Conservation (phyloP, 2,797 vertebrate genomes). For the Erithacus rubecula region DNA sequence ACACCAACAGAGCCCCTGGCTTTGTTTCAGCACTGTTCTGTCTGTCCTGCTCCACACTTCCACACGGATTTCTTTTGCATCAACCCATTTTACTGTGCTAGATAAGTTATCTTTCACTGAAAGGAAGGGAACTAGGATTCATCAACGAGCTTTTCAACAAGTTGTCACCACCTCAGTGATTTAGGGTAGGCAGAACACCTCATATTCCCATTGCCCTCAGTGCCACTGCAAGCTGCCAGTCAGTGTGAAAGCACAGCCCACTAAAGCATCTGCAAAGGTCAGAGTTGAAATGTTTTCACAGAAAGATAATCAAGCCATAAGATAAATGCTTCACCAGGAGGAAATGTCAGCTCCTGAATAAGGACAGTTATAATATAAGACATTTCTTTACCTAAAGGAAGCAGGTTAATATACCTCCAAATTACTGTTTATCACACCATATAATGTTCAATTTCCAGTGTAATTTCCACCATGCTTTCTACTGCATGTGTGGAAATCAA, state of each 20-base stretch:
- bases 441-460: constrained; percentile 66
- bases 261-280: constrained; percentile 62
- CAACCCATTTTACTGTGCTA: background rate
- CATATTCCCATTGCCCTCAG: background rate
- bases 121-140: constrained; percentile 6
- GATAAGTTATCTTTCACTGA: background rate
- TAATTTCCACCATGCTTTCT: constrained; percentile 60
- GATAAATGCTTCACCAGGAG: constrained; percentile 57
- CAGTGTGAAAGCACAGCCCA: constrained; percentile 29
- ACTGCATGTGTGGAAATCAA: constrained; percentile 55
- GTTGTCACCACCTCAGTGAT: constrained; percentile 16
- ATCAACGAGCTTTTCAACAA: constrained; percentile 42
- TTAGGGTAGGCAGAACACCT: constrained; percentile 49
- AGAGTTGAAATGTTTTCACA: constrained; percentile 63
- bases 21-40: background rate
- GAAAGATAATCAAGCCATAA: constrained; percentile 62
- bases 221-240: constrained; percentile 24
- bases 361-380: constrained; percentile 60
- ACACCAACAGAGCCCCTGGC: background rate
- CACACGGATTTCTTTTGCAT: background rate
- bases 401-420: constrained; percentile 66
- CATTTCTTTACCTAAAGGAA: constrained; percentile 69
- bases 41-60: background rate
- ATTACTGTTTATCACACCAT: constrained; percentile 60
- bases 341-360: constrained; percentile 62